Evolutionary conservation across 2,113 vertebrate species (phyloP).

Genomic region (Oreochromis tanganicae): DNA sequence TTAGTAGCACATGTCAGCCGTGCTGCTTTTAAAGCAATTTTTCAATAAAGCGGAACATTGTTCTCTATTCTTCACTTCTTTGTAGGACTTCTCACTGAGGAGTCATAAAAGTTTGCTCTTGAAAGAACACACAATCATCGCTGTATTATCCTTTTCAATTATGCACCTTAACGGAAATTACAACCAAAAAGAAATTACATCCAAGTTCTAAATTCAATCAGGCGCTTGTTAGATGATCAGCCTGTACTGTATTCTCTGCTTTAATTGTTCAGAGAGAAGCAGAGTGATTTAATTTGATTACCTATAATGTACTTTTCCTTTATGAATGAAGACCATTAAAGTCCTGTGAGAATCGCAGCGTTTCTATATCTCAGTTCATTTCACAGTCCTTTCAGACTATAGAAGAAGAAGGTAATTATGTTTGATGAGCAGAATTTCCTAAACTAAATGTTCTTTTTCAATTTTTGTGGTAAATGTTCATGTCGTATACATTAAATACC

Average conservation of each 20-base stretch:
- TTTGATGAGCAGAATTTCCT: neutral
- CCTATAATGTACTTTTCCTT: neutral
- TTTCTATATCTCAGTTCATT: neutral
- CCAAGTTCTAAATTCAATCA: conserved; percentile 19
- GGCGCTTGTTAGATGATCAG: neutral
- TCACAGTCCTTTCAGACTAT: neutral
- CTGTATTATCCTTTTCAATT: conserved; percentile 1
- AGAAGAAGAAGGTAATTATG: neutral
- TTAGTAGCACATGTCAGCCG: neutral
- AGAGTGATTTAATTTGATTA: conserved; percentile 18
- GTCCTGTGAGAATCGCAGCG: neutral
- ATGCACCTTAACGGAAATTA: conserved; percentile 1
- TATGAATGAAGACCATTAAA: neutral
- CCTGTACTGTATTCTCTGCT: neutral
- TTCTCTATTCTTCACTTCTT: neutral
- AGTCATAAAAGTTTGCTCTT: conserved; percentile 2
- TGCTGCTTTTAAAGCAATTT: conserved; percentile 5
- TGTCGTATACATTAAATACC: accelerated
- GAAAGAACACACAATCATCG: neutral
- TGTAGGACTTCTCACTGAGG: neutral
- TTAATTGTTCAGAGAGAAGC: neutral
- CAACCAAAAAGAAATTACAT: neutral
- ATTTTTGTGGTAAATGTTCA: neutral
- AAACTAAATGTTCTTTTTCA: neutral
- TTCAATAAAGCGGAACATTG: neutral